Evolutionary conservation across 2,888 invertebrate genomes (phyloP).

Genomic region (Sarcophaga carnaria): DNA sequence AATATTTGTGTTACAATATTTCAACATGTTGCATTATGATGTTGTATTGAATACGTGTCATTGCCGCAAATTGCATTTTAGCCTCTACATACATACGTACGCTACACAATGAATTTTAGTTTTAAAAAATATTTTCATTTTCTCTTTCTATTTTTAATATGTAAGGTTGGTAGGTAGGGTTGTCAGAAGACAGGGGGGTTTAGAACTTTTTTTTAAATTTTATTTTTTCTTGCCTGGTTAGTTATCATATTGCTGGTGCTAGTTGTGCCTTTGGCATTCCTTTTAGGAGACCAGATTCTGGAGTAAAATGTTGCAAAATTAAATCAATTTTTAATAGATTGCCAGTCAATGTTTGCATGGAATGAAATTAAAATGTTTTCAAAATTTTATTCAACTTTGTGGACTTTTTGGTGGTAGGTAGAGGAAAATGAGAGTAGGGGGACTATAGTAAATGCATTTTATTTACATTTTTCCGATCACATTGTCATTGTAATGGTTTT

Average conservation of each 20-base stretch:
- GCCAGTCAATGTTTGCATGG: conserved; percentile 58
- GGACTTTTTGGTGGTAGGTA: background rate
- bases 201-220: background rate
- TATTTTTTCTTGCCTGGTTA: too few relatives aligned
- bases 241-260: background rate
- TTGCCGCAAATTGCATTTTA: conserved; percentile 69
- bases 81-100: conserved; percentile 34
- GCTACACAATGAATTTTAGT: background rate
- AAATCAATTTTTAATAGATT: conserved; percentile 68
- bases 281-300: background rate
- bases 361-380: conserved; percentile 56
- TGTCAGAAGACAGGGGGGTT: too few relatives aligned
- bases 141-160: too few relatives aligned
- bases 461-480: background rate
- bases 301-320: conserved; percentile 27
- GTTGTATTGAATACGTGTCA: conserved; percentile 69
- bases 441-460: background rate
- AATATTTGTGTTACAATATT: conserved; percentile 65
- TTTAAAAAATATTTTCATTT: background rate
- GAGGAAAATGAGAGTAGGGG: too few relatives aligned
- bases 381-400: conserved; percentile 23
- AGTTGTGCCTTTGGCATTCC: background rate
- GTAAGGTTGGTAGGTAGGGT: too few relatives aligned
- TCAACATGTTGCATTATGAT: conserved; percentile 69
- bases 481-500: background rate